Evolutionary conservation across 2,113 vertebrate species (phyloP).

Genomic region (Sinocyclocheilus maitianheensis): DNA sequence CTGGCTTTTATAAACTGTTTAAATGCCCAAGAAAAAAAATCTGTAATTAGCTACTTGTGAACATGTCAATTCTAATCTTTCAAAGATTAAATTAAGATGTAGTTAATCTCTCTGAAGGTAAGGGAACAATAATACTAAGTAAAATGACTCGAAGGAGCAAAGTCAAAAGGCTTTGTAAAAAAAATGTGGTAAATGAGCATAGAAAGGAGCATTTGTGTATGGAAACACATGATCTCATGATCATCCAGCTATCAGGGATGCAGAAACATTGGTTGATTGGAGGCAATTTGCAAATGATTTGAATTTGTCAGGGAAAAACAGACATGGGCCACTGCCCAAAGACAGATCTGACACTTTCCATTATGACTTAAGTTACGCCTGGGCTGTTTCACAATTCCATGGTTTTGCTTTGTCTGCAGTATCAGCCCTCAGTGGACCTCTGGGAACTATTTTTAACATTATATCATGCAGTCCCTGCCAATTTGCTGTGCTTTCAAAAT

Average conservation of each 20-base stretch:
- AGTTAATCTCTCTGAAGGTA: neutral
- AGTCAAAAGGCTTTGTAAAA: neutral
- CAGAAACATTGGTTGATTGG: neutral
- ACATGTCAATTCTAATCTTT: neutral
- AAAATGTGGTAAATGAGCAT: neutral
- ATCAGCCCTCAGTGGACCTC: neutral
- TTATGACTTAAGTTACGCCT: slow-evolving; percentile 2
- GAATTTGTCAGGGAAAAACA: neutral
- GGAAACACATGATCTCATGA: neutral
- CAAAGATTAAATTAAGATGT: neutral
- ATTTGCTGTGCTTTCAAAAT: neutral
- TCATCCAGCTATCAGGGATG: neutral
- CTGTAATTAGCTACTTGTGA: neutral
- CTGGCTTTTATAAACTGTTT: neutral
- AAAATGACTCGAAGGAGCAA: neutral
- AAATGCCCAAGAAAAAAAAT: neutral
- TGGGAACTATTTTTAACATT: slow-evolving; percentile 13
- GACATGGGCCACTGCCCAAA: neutral
- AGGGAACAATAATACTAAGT: neutral
- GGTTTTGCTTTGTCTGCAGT: slow-evolving; percentile 22
- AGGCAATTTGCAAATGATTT: neutral
- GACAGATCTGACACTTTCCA: neutral
- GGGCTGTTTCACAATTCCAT: slow-evolving; percentile 10
- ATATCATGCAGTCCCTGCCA: slow-evolving; percentile 13
- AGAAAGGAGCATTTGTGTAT: neutral